phyloP scores from a whole-genome alignment of 2,113 vertebrate species.

The Xiphophorus couchianus region DNA sequence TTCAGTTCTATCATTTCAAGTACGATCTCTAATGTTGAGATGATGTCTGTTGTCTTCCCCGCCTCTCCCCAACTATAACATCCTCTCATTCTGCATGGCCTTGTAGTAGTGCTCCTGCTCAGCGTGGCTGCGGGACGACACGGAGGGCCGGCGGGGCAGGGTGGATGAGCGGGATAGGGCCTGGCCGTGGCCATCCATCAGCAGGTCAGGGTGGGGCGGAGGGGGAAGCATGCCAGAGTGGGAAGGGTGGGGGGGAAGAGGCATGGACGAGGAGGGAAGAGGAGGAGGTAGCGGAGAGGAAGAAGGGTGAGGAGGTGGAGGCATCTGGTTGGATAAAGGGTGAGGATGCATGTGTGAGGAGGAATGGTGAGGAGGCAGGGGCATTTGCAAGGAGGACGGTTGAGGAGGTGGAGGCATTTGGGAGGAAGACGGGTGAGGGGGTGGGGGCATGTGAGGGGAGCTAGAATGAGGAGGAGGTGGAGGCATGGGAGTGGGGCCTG shows the following conservation, averaged over 20 bases:
- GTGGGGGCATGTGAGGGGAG: conserved; percentile 58
- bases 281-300: conserved; percentile 40
- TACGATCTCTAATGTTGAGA: conserved; percentile 16
- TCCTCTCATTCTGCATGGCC: conserved; percentile 74
- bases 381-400: conserved; percentile 32
- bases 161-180: conserved; percentile 83
- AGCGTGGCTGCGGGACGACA: conserved; percentile 70
- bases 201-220: conserved; percentile 82
- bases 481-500: conserved; percentile 39
- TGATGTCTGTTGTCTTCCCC: not conserved
- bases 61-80: conserved; percentile 59
- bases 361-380: conserved; percentile 26
- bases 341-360: conserved; percentile 42
- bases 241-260: conserved; percentile 55
- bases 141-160: conserved; percentile 81
- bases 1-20: conserved; percentile 17
- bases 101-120: conserved; percentile 81
- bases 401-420: conserved; percentile 47
- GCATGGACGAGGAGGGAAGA: conserved; percentile 45
- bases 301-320: conserved; percentile 27
- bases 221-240: conserved; percentile 72
- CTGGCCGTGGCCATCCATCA: conserved; percentile 77
- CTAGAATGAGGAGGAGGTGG: conserved; percentile 22
- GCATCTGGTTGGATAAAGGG: conserved; percentile 33
- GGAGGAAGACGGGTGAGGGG: conserved; percentile 21